Conservation (phyloP, 2,888 invertebrate species). For the Spodoptera exigua region DNA sequence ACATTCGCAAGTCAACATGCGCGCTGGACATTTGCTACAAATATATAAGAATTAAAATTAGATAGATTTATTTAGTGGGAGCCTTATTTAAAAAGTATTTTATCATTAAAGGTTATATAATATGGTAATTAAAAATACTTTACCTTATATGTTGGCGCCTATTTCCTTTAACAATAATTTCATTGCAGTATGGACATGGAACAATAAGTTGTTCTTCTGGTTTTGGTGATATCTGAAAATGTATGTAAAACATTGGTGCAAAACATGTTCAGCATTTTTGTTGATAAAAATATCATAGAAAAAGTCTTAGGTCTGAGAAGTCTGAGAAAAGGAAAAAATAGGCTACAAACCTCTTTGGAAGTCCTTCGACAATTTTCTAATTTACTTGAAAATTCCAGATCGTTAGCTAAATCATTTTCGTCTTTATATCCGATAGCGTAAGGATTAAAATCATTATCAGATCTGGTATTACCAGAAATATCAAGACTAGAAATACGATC, state of each 20-base stretch:
- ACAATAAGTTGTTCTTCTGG: slow-evolving; percentile 34
- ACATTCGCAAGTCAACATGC: slow-evolving; percentile 68
- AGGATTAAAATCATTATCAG: slow-evolving; percentile 69
- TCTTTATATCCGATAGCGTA: slow-evolving; percentile 63
- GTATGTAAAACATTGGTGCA: neutral
- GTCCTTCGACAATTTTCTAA: slow-evolving; percentile 18
- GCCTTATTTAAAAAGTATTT: too few species aligned
- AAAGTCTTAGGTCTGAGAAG: too few species aligned
- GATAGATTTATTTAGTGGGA: neutral
- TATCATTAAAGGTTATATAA: too few species aligned
- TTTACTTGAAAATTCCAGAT: slow-evolving; percentile 55
- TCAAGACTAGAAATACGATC: slow-evolving; percentile 74
- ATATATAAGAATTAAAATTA: slow-evolving; percentile 5
- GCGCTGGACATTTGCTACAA: slow-evolving; percentile 66
- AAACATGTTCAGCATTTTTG: neutral
- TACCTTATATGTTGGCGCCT: slow-evolving; percentile 70
- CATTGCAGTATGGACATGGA: slow-evolving; percentile 63
- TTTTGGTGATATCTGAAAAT: slow-evolving; percentile 52
- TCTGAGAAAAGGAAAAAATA: too few species aligned
- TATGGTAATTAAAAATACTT: slow-evolving; percentile 9
- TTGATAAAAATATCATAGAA: too few species aligned
- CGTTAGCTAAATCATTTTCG: slow-evolving; percentile 60
- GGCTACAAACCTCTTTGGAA: slow-evolving; percentile 44
- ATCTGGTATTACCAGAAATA: slow-evolving; percentile 71
- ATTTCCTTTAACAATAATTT: slow-evolving; percentile 60